A percentile compares a stretch with the other conserved stretches of the same genome.
Evolutionary conservation across 1,140 invertebrate species (phyloP).

Genomic region (Adelges cooleyi): DNA sequence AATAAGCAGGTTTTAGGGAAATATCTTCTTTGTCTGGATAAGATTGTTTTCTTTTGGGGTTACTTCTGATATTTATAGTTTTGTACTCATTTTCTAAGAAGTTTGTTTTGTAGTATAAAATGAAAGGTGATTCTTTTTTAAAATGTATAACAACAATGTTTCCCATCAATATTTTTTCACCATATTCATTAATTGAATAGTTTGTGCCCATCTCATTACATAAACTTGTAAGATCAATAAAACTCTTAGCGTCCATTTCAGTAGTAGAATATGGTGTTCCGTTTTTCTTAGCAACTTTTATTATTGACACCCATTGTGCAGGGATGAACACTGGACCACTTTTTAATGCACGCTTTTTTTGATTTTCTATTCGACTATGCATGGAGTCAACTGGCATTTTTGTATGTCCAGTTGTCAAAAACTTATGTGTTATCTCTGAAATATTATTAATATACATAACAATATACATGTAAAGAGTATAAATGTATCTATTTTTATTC

Average conservation of each 20-base stretch:
- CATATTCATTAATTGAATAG: not conserved
- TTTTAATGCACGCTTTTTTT: not conserved
- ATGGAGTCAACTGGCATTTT: not conserved
- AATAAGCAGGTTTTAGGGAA: too few species aligned
- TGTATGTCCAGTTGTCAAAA: not conserved
- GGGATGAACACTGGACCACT: not conserved
- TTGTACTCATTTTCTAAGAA: not conserved
- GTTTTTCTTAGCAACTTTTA: not conserved
- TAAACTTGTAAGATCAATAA: not conserved
- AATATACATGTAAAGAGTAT: not conserved
- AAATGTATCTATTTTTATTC: conserved; percentile 3
- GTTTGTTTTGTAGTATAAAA: not conserved
- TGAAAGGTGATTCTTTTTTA: not conserved
- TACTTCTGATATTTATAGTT: too few species aligned
- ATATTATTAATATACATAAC: too few species aligned
- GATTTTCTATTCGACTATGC: not conserved
- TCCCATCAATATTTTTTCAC: not conserved
- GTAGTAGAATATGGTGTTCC: not conserved
- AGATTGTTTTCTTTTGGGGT: too few species aligned
- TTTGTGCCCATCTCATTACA: not conserved
- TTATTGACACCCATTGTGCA: not conserved
- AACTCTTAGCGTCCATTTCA: not conserved
- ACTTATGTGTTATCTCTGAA: not conserved
- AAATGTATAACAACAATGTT: not conserved
- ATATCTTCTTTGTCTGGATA: too few species aligned